Evolutionary conservation across 2,797 vertebrate genomes (phyloP).

Genomic region (Otolemur crassicaudatus): DNA sequence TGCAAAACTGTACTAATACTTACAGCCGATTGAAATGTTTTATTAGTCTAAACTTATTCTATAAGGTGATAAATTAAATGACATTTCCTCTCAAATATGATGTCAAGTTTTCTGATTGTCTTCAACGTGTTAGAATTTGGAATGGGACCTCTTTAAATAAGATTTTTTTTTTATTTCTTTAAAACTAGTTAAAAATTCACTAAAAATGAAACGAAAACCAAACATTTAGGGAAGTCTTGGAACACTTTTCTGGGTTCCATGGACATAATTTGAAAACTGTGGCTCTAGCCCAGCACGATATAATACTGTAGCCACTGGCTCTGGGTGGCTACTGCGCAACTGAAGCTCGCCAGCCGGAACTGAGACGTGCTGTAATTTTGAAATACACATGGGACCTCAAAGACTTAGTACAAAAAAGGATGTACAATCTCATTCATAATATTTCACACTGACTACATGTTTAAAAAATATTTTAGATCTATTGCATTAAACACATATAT

Average conservation of each 20-base stretch:
- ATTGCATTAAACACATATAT: not conserved
- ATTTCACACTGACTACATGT: not conserved
- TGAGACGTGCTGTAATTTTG: not conserved
- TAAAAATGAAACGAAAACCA: not conserved
- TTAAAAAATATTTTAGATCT: constrained; percentile 16
- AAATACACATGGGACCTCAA: not conserved
- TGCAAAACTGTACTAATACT: not conserved
- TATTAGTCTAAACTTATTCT: not conserved
- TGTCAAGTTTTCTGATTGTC: not conserved
- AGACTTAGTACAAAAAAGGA: not conserved
- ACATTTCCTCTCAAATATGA: not conserved
- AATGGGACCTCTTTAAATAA: not conserved
- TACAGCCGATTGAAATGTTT: not conserved
- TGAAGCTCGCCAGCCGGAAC: not conserved
- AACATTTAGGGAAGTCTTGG: not conserved
- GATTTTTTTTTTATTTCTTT: not conserved
- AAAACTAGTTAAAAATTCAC: not conserved
- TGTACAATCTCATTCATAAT: not conserved
- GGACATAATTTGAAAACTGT: not conserved
- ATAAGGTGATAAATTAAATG: not conserved
- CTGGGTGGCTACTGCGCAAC: fast-evolving
- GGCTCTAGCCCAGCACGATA: not conserved
- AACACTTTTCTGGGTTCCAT: not conserved
- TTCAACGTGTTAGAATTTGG: constrained; percentile 33
- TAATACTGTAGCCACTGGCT: not conserved